Evolutionary conservation across 2,888 invertebrate species (phyloP), one percentile per base, ranked within the genome.

Genomic region (Axea sp.): DNA sequence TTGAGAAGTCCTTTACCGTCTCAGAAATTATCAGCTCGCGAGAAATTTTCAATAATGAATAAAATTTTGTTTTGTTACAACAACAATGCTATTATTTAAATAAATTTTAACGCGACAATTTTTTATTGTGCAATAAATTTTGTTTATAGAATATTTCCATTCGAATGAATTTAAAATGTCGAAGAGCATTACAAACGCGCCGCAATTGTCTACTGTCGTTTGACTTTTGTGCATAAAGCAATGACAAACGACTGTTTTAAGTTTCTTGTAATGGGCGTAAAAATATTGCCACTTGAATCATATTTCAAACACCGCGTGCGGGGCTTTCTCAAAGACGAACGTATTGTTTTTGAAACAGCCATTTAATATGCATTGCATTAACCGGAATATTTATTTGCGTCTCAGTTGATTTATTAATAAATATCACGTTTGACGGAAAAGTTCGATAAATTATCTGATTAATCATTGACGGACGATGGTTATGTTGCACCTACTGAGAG

Each of bases 181-280:
- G 33, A 33, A 9, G 33, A 19, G 4, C 4, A 11, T 26, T 12
- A 14, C 26, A 43, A 43, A 43, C 43, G 30, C 17, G n/a, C 12
- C 45, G 24, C 28, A 5, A 15, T 45, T 28, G 24, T 41, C 28
- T 17, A 15, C 6, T 30, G 43, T 6, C 45, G 7, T 45, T 45
- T 45, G 30, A 45, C 30, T 45, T 45, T 45, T 43, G 26, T 26
- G 26, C 30, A 45, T 45, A 45, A 45, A 45, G 45, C 28, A 45
- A 30, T 45, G 45, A 45, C 45, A 45, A 45, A 45, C 45, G 45
- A 30, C 45, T 45, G 45, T 45, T 45, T 45, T 45, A 45, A 28
- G 30, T 45, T 45, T 45, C 45, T 47, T 14, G 47, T 31, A 31
- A 47, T 47, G 47, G 19, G 47, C 47, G 47, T 47, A 47, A 47